Conservation (phyloP, 1,140 invertebrate species). For the Oedothorax gibbosus region DNA sequence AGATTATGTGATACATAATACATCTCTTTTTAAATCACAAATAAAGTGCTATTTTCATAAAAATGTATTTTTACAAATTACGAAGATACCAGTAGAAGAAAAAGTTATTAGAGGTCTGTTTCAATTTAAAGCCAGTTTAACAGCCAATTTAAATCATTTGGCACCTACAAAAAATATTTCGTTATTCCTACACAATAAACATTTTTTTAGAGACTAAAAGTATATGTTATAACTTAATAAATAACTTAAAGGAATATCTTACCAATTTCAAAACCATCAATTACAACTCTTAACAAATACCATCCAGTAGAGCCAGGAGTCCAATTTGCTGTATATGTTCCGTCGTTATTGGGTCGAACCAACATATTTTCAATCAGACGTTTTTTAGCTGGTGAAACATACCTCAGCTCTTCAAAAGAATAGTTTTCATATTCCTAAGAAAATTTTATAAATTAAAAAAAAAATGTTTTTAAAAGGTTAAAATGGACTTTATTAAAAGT, state of each 20-base stretch:
- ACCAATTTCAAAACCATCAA: constrained; percentile 92
- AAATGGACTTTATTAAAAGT: background rate
- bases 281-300: constrained; percentile 87
- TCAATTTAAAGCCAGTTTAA: too few species aligned
- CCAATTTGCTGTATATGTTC: constrained; percentile 91
- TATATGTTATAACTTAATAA: background rate
- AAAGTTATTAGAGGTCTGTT: too few species aligned
- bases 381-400: constrained; percentile 79
- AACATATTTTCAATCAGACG: constrained; percentile 86
- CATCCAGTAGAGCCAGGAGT: constrained; percentile 89
- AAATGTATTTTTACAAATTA: too few species aligned
- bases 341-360: constrained; percentile 85
- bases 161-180: too few species aligned
- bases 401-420: constrained; percentile 95
- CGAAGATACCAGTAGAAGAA: too few species aligned
- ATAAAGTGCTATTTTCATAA: too few species aligned
- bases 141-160: too few species aligned
- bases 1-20: too few species aligned
- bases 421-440: constrained; percentile 88
- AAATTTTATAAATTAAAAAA: constrained; percentile 6
- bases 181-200: too few species aligned
- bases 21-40: too few species aligned
- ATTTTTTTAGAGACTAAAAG: too few species aligned
- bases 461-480: background rate
- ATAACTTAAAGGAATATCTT: constrained; percentile 60